Percentiles rank a stretch among this genome's conserved stretches.
Evolutionary conservation across 2,113 vertebrate species (phyloP).

Genomic region (Chaetodon auriga): DNA sequence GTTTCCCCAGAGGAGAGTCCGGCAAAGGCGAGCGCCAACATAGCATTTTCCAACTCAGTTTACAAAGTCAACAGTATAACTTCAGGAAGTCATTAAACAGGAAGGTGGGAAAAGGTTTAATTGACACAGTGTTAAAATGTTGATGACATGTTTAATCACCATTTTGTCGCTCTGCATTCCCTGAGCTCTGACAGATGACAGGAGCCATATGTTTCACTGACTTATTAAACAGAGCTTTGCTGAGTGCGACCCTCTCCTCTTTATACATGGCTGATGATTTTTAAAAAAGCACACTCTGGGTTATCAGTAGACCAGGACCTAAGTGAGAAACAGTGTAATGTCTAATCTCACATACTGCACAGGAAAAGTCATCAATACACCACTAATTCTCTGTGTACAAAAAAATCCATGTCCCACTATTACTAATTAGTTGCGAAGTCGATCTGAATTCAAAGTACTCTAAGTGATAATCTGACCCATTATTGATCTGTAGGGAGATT

Average conservation of each 20-base stretch:
- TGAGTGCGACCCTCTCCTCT: too few relatives aligned
- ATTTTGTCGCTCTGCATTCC: conserved; percentile 43
- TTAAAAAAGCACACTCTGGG: conserved; percentile 7
- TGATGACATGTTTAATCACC: conserved; percentile 68
- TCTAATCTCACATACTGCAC: neutral
- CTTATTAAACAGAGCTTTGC: too few relatives aligned
- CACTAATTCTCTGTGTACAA: neutral
- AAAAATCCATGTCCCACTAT: neutral
- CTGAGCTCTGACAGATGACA: conserved; percentile 44
- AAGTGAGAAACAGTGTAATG: conserved; percentile 5
- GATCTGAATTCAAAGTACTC: conserved; percentile 18
- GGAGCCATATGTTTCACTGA: conserved; percentile 57
- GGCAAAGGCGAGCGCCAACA: conserved; percentile 48
- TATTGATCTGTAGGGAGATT: conserved; percentile 19
- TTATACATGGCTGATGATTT: conserved; percentile 35
- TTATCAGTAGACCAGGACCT: conserved; percentile 12
- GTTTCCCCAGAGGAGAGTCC: conserved; percentile 57
- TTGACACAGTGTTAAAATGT: conserved; percentile 61
- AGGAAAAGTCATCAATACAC: conserved; percentile 21
- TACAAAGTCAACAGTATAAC: conserved; percentile 29
- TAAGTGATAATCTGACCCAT: conserved; percentile 12
- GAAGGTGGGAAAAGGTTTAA: conserved; percentile 47
- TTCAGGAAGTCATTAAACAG: conserved; percentile 51
- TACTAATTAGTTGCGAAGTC: conserved; percentile 11
- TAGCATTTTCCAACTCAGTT: conserved; percentile 49